Evolutionary conservation across 2,888 invertebrate species (phyloP), one percentile per base, ranked within the genome.

Genomic region (Drosophila eohydei): DNA sequence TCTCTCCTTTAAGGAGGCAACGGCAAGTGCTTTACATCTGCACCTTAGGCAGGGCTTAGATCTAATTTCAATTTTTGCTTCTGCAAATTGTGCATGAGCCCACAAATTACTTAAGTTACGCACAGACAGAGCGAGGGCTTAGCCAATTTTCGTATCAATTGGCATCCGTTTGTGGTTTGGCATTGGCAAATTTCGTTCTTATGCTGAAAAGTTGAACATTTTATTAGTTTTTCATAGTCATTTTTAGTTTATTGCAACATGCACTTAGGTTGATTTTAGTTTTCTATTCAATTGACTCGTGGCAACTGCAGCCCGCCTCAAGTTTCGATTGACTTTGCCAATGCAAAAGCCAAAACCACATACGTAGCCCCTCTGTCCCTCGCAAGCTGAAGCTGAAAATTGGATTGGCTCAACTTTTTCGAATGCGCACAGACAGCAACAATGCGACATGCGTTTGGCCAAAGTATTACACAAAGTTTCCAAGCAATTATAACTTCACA

Each of bases 401-500:
- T 83, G 89, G 74, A 74, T 89, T 87, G 86, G 69, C 65, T 51
- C 30, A 77, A 74, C 88, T 88, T 68, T 59, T 55, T 34, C 71
- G 63, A 83, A 62, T 62, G 64, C 41, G 51, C 34, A 71, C 16
- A 51, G 52, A 57, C 64, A 56, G 52, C 46, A 74, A 63, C 54
- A 67, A 74, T 68, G 74, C 65, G 82, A 68, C 71, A 65, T 44
- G 56, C 63, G 60, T 73, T 77, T 80, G 77, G 58, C 61, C 40
- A 71, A 89, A 83, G 81, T 74, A 85, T 86, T 77, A 63, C 48
- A 40, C 38, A 73, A 81, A 86, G 76, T 86, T 90, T 66, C 60
- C 51, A 70, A 74, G 73, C 88, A 89, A 90, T 86, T 86, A 86
- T 68, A 90, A 86, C 73, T 90, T 89, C 48, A 62, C 55, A 69